These are phyloP conservation scores for Zingel zingel DNA, from an alignment of 2,113 vertebrate species.

Conservation along the genomic window DNA sequence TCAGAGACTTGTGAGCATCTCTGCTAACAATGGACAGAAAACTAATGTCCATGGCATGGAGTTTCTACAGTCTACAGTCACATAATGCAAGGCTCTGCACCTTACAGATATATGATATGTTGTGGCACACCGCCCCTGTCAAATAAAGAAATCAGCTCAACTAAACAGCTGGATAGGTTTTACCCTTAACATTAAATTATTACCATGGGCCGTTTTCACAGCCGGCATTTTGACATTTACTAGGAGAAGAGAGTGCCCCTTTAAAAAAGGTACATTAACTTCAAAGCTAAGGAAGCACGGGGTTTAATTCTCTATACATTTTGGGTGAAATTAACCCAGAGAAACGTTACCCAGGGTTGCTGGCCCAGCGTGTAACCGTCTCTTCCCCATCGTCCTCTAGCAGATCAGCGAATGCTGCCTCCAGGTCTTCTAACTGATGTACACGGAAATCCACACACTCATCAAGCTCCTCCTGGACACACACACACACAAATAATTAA, in stretches of 20 bases:
- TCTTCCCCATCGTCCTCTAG: slow-evolving; percentile 91
- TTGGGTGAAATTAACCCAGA: no score
- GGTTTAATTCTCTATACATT: background rate
- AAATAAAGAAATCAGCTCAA: no score
- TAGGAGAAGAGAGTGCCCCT: background rate
- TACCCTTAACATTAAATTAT: no score
- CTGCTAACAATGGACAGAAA: background rate
- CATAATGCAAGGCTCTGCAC: background rate
- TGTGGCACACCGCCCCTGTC: background rate
- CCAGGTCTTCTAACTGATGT: slow-evolving; percentile 94
- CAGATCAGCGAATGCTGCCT: slow-evolving; percentile 93
- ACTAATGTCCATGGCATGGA: background rate
- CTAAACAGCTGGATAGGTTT: no score
- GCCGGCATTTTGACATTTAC: no score
- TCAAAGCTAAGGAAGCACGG: background rate
- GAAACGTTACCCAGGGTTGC: slow-evolving; percentile 84
- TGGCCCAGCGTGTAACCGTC: slow-evolving; percentile 88
- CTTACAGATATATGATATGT: no score
- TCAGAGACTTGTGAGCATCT: no score
- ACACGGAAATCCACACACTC: slow-evolving; percentile 91
- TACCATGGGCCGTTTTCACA: no score
- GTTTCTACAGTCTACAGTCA: background rate
- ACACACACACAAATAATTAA: background rate
- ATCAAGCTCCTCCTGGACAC: slow-evolving; percentile 81
- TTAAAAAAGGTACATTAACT: background rate